These are phyloP conservation scores for Australoheros scitulus DNA, from an alignment of 2,113 vertebrate genomes.

Conservation along the genomic window DNA sequence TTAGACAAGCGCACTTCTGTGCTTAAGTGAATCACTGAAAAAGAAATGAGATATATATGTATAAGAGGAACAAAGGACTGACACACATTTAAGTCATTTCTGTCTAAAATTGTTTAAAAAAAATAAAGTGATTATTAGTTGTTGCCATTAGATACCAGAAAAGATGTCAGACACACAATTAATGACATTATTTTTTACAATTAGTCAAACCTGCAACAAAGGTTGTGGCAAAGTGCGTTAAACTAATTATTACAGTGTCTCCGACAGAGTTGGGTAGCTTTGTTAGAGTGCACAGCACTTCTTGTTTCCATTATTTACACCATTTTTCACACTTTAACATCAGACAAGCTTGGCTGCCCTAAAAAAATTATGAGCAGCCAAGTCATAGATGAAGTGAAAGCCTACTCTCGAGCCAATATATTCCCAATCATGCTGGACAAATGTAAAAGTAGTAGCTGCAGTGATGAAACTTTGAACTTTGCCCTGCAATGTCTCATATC, in stretches of 20 bases:
- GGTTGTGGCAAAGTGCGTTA: neutral
- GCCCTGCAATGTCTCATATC: conserved; percentile 1
- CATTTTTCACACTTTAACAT: conserved; percentile 15
- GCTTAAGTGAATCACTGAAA: neutral
- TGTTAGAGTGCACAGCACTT: neutral
- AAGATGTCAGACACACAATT: neutral
- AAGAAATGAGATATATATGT: no score
- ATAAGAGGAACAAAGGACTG: neutral
- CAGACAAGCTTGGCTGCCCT: neutral
- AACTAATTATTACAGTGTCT: neutral
- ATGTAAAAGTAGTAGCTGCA: conserved; percentile 7
- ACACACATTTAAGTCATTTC: conserved; percentile 1
- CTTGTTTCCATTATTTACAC: conserved; percentile 8
- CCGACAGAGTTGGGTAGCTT: neutral
- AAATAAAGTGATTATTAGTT: neutral
- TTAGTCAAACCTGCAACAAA: neutral
- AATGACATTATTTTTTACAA: neutral
- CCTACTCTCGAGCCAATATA: neutral
- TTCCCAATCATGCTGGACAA: neutral
- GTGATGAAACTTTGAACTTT: conserved; percentile 4
- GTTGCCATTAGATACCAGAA: neutral
- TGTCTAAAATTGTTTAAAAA: neutral
- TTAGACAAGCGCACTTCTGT: conserved; percentile 4
- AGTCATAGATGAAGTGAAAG: conserved; percentile 11
- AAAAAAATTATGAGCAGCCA: conserved; percentile 4